Evolutionary conservation across 2,113 vertebrate genomes (phyloP), one percentile per base, ranked within the genome.

Genomic region (Trachemys scripta): DNA sequence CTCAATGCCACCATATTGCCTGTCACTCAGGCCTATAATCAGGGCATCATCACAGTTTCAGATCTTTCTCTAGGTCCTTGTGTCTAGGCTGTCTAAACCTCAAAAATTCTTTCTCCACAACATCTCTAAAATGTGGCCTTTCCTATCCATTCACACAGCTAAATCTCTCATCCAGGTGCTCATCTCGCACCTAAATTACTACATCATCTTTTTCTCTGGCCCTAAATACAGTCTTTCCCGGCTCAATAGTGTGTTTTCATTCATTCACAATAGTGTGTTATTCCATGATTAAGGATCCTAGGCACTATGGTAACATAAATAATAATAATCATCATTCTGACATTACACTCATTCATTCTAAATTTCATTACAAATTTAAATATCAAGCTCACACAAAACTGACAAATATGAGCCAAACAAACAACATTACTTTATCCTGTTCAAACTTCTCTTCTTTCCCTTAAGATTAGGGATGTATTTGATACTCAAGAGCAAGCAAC

Each of bases 401-500:
- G 49, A 25, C 47, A 86, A 9, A 50, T 29, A 14, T 45, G 45
- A 72, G 65, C 20, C n/a, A 35, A 72, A 54, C 13, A 16, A 65
- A 35, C 27, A 72, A 72, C 65, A 14, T 49, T 50, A 17, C 17
- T 72, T 72, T 12, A n/a, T 72, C 6, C 75, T 47, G 1, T n/a
- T 8, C 0, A 0, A 9, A 59, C 53, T 65, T 89, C 49, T 4
- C 45, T 24, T 1, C n/a, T 4, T 38, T 25, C 16, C 35, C 76
- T 50, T 85, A 35, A 29, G 78, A 59, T 31, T 51, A 17, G 0
- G 0, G 20, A n/a, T 35, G 2, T 5, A 35, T 19, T 35, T 97
- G 50, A 42, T 31, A 1, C 19, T 88, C 54, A 75, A 57, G 38
- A 54, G 42, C 12, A 42, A 72, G 25, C 82, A 7, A 80, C 1